Conservation (phyloP, 2,888 invertebrate species). For the Pollenia griseotomentosa region DNA sequence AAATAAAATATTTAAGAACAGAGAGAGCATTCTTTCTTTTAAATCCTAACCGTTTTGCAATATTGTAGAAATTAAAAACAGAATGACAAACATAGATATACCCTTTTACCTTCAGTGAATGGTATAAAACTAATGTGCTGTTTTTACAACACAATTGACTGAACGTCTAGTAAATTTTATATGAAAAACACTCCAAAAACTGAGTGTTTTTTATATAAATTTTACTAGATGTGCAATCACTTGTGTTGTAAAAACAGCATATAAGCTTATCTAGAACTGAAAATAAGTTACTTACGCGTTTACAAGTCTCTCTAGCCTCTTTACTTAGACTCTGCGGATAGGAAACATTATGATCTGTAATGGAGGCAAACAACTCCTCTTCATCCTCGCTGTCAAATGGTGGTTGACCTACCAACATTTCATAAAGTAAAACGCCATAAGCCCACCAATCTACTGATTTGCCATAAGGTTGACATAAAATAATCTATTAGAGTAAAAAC, state of each 20-base stretch:
- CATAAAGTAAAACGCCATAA: constrained; percentile 97
- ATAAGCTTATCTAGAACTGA: not conserved
- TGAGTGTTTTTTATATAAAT: too few relatives aligned
- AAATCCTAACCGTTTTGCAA: too few relatives aligned
- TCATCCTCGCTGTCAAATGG: constrained; percentile 99
- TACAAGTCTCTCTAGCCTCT: constrained; percentile 98
- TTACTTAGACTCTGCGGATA: constrained; percentile 98
- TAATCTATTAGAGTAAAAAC: constrained; percentile 88
- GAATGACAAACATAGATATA: too few relatives aligned
- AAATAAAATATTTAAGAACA: too few relatives aligned
- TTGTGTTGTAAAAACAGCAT: too few relatives aligned
- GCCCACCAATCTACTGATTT: constrained; percentile 99
- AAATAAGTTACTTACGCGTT: constrained; percentile 88
- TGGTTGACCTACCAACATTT: constrained; percentile 97
- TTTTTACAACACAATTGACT: too few relatives aligned
- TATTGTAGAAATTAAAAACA: too few relatives aligned
- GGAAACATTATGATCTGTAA: constrained; percentile 99
- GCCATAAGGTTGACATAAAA: constrained; percentile 98
- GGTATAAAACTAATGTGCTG: not conserved
- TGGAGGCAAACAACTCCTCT: constrained; percentile 98
- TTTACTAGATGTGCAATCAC: too few relatives aligned
- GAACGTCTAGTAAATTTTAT: too few relatives aligned
- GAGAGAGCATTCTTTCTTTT: too few relatives aligned
- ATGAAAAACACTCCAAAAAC: too few relatives aligned
- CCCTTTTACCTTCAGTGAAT: too few relatives aligned